These are phyloP conservation scores for Anabas testudineus DNA, from an alignment of 2,797 vertebrate species.

Conservation along the genomic window DNA sequence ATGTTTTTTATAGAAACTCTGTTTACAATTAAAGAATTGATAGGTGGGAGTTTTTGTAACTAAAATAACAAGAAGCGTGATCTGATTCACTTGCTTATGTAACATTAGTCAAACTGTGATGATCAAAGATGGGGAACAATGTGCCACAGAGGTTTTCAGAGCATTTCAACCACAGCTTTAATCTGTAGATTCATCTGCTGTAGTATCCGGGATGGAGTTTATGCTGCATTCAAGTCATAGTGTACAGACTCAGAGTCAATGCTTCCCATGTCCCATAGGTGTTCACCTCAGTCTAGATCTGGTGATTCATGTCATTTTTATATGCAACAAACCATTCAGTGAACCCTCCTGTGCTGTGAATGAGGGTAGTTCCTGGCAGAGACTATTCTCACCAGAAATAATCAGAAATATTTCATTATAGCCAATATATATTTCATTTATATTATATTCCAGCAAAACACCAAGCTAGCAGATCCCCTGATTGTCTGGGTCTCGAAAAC, in stretches of 20 bases:
- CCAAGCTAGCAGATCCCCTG: no score
- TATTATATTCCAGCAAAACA: no score
- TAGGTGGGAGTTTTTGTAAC: conserved; percentile 46
- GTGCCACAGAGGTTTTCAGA: conserved; percentile 18
- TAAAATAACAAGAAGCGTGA: conserved; percentile 16
- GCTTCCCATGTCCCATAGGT: no score
- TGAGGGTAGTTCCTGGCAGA: no score
- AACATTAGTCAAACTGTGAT: conserved; percentile 42
- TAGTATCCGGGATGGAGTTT: conserved; percentile 4
- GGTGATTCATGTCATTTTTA: no score
- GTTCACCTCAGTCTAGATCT: no score
- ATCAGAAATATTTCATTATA: no score
- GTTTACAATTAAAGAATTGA: conserved; percentile 66
- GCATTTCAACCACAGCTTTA: conserved; percentile 11
- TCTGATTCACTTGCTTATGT: conserved; percentile 29
- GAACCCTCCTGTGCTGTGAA: no score
- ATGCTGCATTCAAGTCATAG: conserved; percentile 34
- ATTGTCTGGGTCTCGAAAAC: no score
- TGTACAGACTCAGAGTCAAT: neutral
- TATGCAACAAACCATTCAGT: no score
- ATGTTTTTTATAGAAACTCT: conserved; percentile 58
- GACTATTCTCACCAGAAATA: no score
- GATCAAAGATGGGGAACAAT: conserved; percentile 26
- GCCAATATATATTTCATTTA: no score
- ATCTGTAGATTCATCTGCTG: conserved; percentile 28